Evolutionary conservation across 1,140 invertebrate genomes (phyloP), one percentile per base, ranked within the genome.

Genomic region (Tyrophagus putrescentiae): DNA sequence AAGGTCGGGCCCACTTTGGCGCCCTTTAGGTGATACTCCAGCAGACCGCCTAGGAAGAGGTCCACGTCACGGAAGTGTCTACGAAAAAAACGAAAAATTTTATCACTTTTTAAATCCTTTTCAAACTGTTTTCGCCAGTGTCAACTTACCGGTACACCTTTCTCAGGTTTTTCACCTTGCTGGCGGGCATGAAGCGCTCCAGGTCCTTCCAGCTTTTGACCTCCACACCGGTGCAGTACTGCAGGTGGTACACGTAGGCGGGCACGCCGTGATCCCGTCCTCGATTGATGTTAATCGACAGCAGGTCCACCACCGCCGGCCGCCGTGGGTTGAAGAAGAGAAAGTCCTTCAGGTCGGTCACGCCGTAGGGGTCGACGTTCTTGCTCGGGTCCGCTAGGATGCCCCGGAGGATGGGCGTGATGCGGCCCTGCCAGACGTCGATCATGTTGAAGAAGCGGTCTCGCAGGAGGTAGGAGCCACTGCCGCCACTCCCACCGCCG

Each of bases 151-250:
- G 44, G 29, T 64, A 64, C 4, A 61, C 28, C 31, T 29, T 58
- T 50, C 34, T 23, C n/a, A 62, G 52, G 29, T 48, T 57, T 42
- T 29, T 32, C 11, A 52, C 53, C n/a, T 57, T 64, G 25, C 23
- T 39, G 6, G 23, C 4, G 1, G 63, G 44, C 50, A 67, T 67
- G n/a, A 64, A 50, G 1, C 41, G 13, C 11, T 66, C n/a, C 45
- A 73, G 69, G 39, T 77, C 77, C 27, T 73, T 70, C 68, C 78
- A 80, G 1, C 67, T 67, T 9, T 60, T 65, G 0, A 73, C 72
- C 31, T 66, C 56, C 28, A 70, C 68, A 57, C 91, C 74, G 3
- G 87, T 87, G 67, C 87, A 93, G 77, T 86, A 88, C 72, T 88
- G 27, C 25, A 68, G 39, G 52, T 66, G 68, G n/a, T 64, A 44